Evolutionary conservation across 1,140 invertebrate genomes (phyloP), one percentile per base, ranked within the genome.

Genomic region (Eumeta japonica): DNA sequence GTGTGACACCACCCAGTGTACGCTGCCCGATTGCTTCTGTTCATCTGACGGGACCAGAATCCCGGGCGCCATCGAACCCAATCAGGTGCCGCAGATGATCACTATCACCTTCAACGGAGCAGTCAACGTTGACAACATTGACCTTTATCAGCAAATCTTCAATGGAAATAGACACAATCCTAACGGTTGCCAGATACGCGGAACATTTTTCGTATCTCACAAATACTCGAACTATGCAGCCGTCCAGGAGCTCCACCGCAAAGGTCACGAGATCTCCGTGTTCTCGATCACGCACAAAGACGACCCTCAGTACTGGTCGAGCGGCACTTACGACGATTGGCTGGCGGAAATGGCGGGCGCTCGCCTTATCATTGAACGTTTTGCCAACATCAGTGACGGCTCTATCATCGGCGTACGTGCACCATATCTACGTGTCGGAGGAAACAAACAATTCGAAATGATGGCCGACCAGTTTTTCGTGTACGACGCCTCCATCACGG

Each of bases 171-270:
- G 89, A 10, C 82, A 84, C 50, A 95, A 95, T 60, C 90, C 92
- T 11, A 97, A 97, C 63, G 90, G 94, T 14, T 98, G 94, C 62
- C 88, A 92, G 53, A 91, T 96, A 59, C 84, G 86, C 46, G 89
- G 90, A 43, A 97, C 93, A 3, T 96, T 96, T 81, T 98, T 97
- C 67, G 87, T 95, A 0, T 94, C 91, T 0, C 93, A 97, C 79
- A 94, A 95, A 60, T 97, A 94, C 71, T 92, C 90, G 32, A 96
- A 97, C 70, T 97, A 97, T 59, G 93, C 92, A 7, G 89, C 91
- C 3, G 85, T 96, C 1, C 91, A 92, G 74, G 92, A 94, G 72
- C 79, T 97, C 34, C 92, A 96, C 58, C 80, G 91, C 37, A 84
- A 85, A 48, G 94, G 94, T 18, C 92, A 97, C 59, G 95, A 98